Evolutionary conservation across 2,113 vertebrate genomes (phyloP).

Genomic region (Corvus cornix): DNA sequence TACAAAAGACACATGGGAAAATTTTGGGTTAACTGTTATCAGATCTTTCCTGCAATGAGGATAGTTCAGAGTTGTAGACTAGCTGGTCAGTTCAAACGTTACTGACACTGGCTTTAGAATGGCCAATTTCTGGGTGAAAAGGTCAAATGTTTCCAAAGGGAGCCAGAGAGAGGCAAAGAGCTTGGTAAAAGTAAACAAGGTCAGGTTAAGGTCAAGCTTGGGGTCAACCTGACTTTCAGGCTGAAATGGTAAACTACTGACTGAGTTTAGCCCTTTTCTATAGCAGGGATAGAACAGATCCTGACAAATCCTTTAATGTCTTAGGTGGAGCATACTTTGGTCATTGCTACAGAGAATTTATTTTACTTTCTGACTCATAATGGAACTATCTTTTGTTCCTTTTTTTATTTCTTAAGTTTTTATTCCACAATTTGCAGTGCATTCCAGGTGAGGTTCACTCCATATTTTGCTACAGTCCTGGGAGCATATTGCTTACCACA

Average conservation of each 20-base stretch:
- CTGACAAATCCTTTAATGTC: slow-evolving; percentile 56
- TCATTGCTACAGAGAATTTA: not conserved
- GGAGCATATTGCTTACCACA: not conserved
- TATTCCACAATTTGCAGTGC: not conserved
- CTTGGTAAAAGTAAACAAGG: slow-evolving; percentile 53
- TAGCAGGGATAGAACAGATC: slow-evolving; percentile 19
- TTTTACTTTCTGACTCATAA: slow-evolving; percentile 32
- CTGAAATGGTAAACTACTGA: slow-evolving; percentile 64
- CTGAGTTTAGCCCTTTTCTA: slow-evolving; percentile 51
- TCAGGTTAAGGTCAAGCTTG: slow-evolving; percentile 59
- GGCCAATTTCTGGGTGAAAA: slow-evolving; percentile 44
- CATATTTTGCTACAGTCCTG: not conserved
- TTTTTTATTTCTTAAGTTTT: not conserved
- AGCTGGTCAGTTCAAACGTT: not conserved
- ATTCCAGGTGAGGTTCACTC: not conserved
- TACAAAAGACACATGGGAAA: not conserved
- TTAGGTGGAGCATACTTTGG: slow-evolving; percentile 21
- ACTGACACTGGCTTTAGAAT: not conserved
- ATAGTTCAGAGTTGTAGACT: not conserved
- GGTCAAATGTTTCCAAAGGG: slow-evolving; percentile 26
- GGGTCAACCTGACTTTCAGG: slow-evolving; percentile 55
- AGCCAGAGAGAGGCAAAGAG: slow-evolving; percentile 1
- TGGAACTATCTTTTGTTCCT: not conserved
- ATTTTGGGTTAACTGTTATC: not conserved
- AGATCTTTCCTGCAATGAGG: not conserved